Conservation (phyloP, 2,888 invertebrate genomes). For the Drosophila mimetica region DNA sequence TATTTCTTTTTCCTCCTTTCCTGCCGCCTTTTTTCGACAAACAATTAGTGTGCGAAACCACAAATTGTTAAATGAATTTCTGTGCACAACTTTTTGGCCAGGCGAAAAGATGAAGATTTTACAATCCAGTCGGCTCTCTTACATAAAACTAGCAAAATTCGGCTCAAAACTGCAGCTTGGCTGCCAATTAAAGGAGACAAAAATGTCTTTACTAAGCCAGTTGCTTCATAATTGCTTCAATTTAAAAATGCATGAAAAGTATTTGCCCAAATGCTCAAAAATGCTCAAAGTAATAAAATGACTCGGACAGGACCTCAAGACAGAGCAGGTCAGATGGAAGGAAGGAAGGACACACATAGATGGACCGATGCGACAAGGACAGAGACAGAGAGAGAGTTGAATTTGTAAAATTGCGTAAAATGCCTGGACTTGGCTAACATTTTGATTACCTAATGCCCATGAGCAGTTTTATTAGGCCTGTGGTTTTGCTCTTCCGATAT, state of each 20-base stretch:
- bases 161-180: slow-evolving; percentile 19
- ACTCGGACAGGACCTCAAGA: slow-evolving; percentile 43
- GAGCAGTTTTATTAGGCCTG: slow-evolving; percentile 67
- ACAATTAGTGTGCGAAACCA: slow-evolving; percentile 57
- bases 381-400: slow-evolving; percentile 8
- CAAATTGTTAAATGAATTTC: slow-evolving; percentile 60
- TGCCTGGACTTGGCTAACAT: slow-evolving; percentile 31
- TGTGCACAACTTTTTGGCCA: slow-evolving; percentile 26
- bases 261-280: slow-evolving; percentile 49
- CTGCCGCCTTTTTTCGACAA: slow-evolving; percentile 13
- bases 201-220: slow-evolving; percentile 39
- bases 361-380: background rate
- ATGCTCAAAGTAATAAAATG: slow-evolving; percentile 69
- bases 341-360: background rate
- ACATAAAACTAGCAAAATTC: slow-evolving; percentile 14
- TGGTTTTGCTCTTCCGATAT: slow-evolving; percentile 44
- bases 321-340: slow-evolving; percentile 2
- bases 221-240: slow-evolving; percentile 61
- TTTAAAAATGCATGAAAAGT: slow-evolving; percentile 73
- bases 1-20: background rate
- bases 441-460: slow-evolving; percentile 55
- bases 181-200: slow-evolving; percentile 64
- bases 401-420: slow-evolving; percentile 51
- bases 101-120: slow-evolving; percentile 26
- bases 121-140: slow-evolving; percentile 15